Evolutionary conservation across 2,113 vertebrate genomes (phyloP).

Genomic region (Fukomys damarensis): DNA sequence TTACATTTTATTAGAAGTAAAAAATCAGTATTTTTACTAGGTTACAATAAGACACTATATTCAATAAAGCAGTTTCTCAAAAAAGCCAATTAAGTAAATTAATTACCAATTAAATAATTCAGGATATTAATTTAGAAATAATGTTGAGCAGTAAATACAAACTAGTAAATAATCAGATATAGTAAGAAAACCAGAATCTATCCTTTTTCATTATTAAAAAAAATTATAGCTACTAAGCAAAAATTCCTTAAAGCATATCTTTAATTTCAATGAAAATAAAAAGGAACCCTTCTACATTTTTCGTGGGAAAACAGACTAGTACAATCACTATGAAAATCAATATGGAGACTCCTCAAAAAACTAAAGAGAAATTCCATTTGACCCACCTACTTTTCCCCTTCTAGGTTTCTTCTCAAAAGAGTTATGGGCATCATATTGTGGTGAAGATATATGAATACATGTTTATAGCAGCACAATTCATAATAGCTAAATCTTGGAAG

Average conservation of each 20-base stretch:
- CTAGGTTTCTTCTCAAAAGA: background rate
- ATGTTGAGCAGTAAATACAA: background rate
- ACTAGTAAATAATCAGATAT: background rate
- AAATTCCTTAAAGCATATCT: slow-evolving; percentile 22
- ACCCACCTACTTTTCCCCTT: background rate
- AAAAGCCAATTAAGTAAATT: slow-evolving; percentile 17
- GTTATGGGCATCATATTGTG: background rate
- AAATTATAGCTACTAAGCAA: background rate
- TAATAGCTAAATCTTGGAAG: too few relatives aligned
- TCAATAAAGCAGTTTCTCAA: background rate
- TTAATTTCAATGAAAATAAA: slow-evolving; percentile 34
- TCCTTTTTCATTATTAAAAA: background rate
- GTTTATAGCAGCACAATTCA: too few relatives aligned
- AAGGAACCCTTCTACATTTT: background rate
- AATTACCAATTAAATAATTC: background rate
- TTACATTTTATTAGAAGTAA: background rate
- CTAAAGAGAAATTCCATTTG: background rate
- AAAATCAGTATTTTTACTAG: slow-evolving; percentile 6
- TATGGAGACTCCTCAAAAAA: background rate
- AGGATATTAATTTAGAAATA: slow-evolving; percentile 15
- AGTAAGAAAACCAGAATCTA: background rate
- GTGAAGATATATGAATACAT: too few relatives aligned
- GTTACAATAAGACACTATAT: background rate
- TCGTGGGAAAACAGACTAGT: background rate
- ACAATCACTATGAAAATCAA: background rate